Base-by-base conservation (phyloP, 2,888 invertebrate species). In the Ryuthela nishihirai region DNA sequence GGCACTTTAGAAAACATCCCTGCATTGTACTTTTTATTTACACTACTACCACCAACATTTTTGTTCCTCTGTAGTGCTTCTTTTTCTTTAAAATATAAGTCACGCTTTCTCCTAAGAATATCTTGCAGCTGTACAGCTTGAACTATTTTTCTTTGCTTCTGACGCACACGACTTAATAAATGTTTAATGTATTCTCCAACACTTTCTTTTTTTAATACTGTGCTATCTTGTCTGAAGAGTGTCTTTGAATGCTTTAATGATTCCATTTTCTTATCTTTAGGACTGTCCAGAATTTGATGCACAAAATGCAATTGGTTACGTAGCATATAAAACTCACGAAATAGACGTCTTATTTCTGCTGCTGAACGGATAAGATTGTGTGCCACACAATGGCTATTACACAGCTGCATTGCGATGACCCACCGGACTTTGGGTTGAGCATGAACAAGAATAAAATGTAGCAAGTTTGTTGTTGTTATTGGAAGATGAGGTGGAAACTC, bases 381-480 rank as follows among this genome's bases (percentile, higher is more conserved):
- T 6, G 56, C 39, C 6, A 64, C 41, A 46, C 66, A 66, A 7
- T 54, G 45, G 9, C 36, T 21, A 21, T 62, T 47, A 35, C 66
- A 66, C 43, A 65, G 53, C 24, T 53, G 40, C 44, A 66, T 45
- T 12, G 60, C 39, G 12, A 58, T 64, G 17, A 36, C 26, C 38
- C 59, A 46, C 7, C 62, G 54, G 9, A 66, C 65, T 15, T 45
- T 52, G 18, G 47, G 49, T 18, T 64, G 65, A 1, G 62, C 55
- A 21, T 66, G 45, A 9, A 56, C 82, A 64, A 89, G 73, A 46
- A 88, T 80, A 69, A 90, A 85, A 67, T 83, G 83, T 49, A 85
- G 75, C 53, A 87, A 74, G 70, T 84, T 85, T 66, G 81, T 76
- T 43, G 82, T 77, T n/a, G 83, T 81, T 49, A 86, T 74, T 44